phyloP scores from a whole-genome alignment of 1,140 invertebrate genomes.

The Limonius californicus region DNA sequence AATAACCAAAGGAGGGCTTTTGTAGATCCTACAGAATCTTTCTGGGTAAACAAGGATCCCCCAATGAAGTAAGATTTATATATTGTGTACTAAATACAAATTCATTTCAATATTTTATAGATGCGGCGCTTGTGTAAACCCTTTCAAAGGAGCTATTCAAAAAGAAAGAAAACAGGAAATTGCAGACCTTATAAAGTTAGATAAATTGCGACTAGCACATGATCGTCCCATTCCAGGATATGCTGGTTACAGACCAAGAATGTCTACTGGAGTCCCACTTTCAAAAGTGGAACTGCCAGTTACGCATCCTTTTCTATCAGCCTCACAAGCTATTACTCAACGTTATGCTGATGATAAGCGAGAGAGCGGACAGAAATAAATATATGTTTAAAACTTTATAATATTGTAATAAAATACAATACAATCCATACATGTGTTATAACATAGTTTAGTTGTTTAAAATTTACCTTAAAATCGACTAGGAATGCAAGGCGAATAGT shows the following conservation, averaged over 20 bases:
- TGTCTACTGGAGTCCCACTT: slow-evolving; percentile 31
- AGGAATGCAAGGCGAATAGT: no score
- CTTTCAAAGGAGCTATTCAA: slow-evolving; percentile 29
- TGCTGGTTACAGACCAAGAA: slow-evolving; percentile 34
- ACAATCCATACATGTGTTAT: no score
- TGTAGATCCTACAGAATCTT: slow-evolving; percentile 44
- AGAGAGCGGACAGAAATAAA: no score
- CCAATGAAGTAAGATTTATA: slow-evolving; percentile 26
- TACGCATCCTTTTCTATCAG: slow-evolving; percentile 34
- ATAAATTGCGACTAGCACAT: slow-evolving; percentile 39
- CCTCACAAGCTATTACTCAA: slow-evolving; percentile 30
- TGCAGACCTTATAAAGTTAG: slow-evolving; percentile 35
- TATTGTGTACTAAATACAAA: not conserved
- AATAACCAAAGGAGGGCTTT: slow-evolving; percentile 42
- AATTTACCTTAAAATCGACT: no score
- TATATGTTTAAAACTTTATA: no score
- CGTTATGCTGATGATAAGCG: slow-evolving; percentile 16
- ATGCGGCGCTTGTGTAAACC: slow-evolving; percentile 34
- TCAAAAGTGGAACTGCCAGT: slow-evolving; percentile 32
- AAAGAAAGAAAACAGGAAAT: slow-evolving; percentile 38
- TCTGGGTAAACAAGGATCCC: slow-evolving; percentile 41
- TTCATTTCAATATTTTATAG: slow-evolving; percentile 16
- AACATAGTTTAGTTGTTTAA: no score
- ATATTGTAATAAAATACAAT: no score
- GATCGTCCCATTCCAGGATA: slow-evolving; percentile 36